These are phyloP conservation scores for Mystacides longicornis DNA, from an alignment of 2,888 invertebrate genomes.

Conservation along the genomic window DNA sequence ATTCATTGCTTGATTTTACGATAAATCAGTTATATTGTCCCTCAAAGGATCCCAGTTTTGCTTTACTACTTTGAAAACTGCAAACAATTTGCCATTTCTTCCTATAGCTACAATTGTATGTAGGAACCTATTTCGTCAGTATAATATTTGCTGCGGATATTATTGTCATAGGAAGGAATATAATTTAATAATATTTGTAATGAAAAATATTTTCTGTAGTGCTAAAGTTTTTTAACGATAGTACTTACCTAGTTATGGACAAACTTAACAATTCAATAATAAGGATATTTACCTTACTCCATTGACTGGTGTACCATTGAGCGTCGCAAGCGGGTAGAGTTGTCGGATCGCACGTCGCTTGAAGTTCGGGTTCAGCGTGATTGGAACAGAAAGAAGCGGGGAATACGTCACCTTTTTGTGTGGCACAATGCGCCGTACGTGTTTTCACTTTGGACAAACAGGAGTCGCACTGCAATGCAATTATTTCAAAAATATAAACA, in stretches of 20 bases:
- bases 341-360: conserved; percentile 56
- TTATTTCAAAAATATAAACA: too few relatives aligned
- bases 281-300: conserved; percentile 68
- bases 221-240: too few relatives aligned
- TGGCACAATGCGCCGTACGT: conserved; percentile 65
- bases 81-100: too few relatives aligned
- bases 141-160: too few relatives aligned
- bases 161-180: background rate
- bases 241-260: too few relatives aligned
- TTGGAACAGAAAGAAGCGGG: conserved; percentile 61
- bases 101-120: too few relatives aligned
- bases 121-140: background rate
- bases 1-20: background rate
- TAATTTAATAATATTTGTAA: background rate
- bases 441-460: conserved; percentile 72
- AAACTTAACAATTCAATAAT: too few relatives aligned
- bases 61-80: too few relatives aligned
- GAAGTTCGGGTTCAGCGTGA: conserved; percentile 54
- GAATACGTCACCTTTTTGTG: conserved; percentile 59
- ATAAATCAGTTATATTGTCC: too few relatives aligned
- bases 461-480: conserved; percentile 59
- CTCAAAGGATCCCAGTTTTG: too few relatives aligned
- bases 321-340: conserved; percentile 59
- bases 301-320: conserved; percentile 86
- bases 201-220: background rate